phyloP scores from a whole-genome alignment of 2,797 vertebrate species.

The Gymnodraco acuticeps region DNA sequence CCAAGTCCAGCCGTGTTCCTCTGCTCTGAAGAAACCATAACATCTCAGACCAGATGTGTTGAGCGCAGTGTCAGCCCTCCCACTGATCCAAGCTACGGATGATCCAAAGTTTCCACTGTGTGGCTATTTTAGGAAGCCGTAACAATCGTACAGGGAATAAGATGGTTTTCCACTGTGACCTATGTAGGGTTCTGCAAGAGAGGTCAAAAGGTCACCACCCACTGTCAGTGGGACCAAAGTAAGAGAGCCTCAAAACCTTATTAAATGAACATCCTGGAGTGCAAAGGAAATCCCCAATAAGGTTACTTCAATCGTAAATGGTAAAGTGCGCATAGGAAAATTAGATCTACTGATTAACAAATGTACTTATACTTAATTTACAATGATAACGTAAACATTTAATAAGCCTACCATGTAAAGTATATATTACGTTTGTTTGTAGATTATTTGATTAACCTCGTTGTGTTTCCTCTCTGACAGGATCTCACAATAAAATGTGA shows the following conservation, averaged over 20 bases:
- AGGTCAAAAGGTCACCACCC: constrained; percentile 56
- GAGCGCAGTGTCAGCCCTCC: constrained; percentile 39
- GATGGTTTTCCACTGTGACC: constrained; percentile 62
- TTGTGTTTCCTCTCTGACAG: constrained; percentile 43
- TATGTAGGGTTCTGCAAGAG: constrained; percentile 29
- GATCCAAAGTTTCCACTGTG: constrained; percentile 59
- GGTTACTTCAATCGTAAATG: neutral
- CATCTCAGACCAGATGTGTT: constrained; percentile 62
- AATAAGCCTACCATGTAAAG: neutral
- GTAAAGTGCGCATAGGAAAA: neutral
- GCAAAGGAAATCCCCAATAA: constrained; percentile 7
- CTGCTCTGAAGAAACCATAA: constrained; percentile 22
- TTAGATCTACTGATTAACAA: neutral
- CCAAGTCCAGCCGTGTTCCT: constrained; percentile 2
- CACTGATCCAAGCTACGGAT: constrained; percentile 34
- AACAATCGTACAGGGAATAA: constrained; percentile 53
- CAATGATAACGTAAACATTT: neutral
- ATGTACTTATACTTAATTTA: neutral
- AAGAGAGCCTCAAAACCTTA: constrained; percentile 12
- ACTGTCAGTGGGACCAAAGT: constrained; percentile 24
- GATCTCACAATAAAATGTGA: constrained; percentile 70
- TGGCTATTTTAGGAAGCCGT: constrained; percentile 71
- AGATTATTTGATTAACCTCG: constrained; percentile 2
- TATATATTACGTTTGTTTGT: rapidly evolving
- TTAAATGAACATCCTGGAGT: constrained; percentile 22